Evolutionary conservation across 1,140 invertebrate genomes (phyloP).

Genomic region (Papilio machaon): DNA sequence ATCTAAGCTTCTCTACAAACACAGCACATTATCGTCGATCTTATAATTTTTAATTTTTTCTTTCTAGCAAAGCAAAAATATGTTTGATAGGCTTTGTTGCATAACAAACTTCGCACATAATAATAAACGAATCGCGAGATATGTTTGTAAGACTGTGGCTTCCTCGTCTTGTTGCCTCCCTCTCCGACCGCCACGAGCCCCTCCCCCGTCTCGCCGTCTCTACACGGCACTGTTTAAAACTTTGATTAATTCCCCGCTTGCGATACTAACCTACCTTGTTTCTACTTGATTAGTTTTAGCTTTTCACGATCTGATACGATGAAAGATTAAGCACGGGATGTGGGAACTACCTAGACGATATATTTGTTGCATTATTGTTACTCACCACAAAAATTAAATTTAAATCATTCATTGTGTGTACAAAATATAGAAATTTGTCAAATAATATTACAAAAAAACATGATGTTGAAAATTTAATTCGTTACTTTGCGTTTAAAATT

Average conservation of each 20-base stretch:
- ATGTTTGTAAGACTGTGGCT: constrained; percentile 33
- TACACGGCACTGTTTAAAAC: constrained; percentile 78
- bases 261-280: constrained; percentile 65
- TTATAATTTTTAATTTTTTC: background rate
- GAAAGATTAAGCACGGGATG: constrained; percentile 23
- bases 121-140: constrained; percentile 31
- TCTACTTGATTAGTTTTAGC: constrained; percentile 67
- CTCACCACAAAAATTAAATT: background rate
- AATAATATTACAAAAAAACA: background rate
- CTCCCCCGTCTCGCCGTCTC: constrained; percentile 48
- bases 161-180: constrained; percentile 41
- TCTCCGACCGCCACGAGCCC: constrained; percentile 36
- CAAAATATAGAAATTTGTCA: background rate
- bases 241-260: constrained; percentile 77
- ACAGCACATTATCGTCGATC: too few relatives aligned
- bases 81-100: background rate
- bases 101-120: constrained; percentile 36
- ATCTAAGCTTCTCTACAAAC: background rate
- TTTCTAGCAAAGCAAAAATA: background rate
- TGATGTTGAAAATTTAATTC: background rate
- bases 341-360: background rate
- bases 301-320: constrained; percentile 49
- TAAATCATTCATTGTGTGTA: background rate
- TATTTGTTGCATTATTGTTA: background rate
- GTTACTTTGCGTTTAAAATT: background rate